Base-by-base conservation (phyloP, 2,797 vertebrate genomes). In the Lepidocolaptes lacrymiger region DNA sequence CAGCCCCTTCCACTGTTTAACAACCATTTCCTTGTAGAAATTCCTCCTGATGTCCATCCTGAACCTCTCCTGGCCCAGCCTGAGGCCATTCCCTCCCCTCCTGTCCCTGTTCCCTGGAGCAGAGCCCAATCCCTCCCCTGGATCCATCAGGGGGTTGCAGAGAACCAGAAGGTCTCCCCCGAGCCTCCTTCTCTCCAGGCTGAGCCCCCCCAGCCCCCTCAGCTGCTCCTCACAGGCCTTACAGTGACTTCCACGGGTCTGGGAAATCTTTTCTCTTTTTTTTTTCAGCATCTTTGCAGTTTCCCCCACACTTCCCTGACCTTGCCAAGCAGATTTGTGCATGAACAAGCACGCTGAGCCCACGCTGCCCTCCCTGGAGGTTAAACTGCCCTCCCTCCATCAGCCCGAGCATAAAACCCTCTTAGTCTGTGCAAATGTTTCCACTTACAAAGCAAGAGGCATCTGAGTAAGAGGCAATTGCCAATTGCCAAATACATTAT, bases 381-480 rank as follows among this genome's bases (percentile, higher is more conserved):
- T 63, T 46, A 24, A 44, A 59, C 23, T 30, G 49, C 36, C 48
- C 61, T 49, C 51, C 67, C 24, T 61, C 32, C 32, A 30, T 46
- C 82, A 68, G 56, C 86, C 95, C 83, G 81, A 72, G 90, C 79
- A 76, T 85, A 89, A 94, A 95, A 87, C 37, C 21, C 92, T 69
- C 71, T 54, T 72, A 56, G 41, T 75, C 88, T 73, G 89, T 76
- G 73, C 74, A 90, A 95, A 81, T 74, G 76, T 93, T 96, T 75
- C 48, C 89, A 96, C 91, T 93, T 93, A 75, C 93, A 95, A 91
- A 96, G 96, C 58, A 93, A 93, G 95, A 95, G 91, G 80, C 62
- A 34, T 96, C 96, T 95, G 95, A 97, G 94, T 92, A 95, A 96
- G 94, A 97, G 96, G 95, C 97, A 97, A 97, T 97, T 97, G 97